These are phyloP conservation scores for Tupaia tana DNA, from an alignment of 2,113 vertebrate species.

Conservation along the genomic window DNA sequence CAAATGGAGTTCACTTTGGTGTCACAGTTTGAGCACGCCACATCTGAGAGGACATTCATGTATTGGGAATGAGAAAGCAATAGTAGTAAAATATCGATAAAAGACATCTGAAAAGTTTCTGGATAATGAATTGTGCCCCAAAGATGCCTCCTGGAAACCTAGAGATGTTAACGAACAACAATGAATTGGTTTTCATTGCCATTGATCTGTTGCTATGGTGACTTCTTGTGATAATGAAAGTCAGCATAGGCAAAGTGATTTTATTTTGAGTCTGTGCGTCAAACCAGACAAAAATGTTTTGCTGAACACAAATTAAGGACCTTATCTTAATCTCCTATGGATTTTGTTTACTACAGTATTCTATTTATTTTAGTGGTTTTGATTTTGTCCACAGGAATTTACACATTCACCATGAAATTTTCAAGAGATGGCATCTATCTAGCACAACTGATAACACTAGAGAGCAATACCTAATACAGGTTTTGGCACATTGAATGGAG, in stretches of 20 bases:
- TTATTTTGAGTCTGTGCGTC: neutral
- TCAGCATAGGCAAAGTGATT: neutral
- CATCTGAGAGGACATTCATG: neutral
- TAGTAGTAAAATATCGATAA: neutral
- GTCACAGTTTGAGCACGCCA: neutral
- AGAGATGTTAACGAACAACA: neutral
- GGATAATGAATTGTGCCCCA: neutral
- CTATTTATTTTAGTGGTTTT: neutral
- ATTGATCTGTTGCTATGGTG: slow-evolving; percentile 9
- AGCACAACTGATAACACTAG: neutral
- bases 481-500: neutral
- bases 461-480: neutral
- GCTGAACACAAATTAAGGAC: neutral
- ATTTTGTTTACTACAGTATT: neutral
- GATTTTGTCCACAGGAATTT: neutral
- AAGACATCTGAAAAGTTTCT: neutral
- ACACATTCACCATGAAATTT: neutral
- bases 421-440: neutral
- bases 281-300: neutral
- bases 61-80: neutral
- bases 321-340: neutral
- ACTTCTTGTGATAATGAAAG: neutral
- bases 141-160: neutral
- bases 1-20: neutral
- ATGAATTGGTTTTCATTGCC: neutral